A percentile compares a stretch with the other conserved stretches of the same genome.
phyloP scores from a whole-genome alignment of 2,888 invertebrate species.

The Acanthosoma haemorrhoidale region DNA sequence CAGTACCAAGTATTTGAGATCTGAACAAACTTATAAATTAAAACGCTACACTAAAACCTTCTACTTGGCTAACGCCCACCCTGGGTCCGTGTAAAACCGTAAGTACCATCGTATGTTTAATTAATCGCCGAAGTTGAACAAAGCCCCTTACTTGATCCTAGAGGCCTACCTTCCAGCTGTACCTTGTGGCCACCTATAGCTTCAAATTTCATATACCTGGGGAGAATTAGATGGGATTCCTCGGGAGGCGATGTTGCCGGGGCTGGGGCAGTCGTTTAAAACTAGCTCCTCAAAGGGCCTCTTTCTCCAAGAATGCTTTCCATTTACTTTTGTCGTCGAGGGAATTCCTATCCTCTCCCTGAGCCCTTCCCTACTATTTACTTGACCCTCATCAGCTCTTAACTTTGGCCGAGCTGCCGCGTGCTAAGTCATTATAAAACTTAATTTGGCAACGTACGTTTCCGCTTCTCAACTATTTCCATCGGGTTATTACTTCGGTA shows the following conservation, averaged over 20 bases:
- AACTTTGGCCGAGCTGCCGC: neutral
- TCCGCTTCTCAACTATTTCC: no score
- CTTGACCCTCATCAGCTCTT: neutral
- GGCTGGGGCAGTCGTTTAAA: neutral
- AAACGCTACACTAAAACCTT: no score
- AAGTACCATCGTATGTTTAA: no score
- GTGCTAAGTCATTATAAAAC: neutral
- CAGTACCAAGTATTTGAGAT: no score
- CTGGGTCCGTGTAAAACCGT: no score
- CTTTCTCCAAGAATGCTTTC: neutral
- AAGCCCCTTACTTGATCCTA: no score
- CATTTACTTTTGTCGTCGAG: neutral
- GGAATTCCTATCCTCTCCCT: neutral
- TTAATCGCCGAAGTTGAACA: no score
- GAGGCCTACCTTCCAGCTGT: no score
- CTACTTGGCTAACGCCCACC: no score
- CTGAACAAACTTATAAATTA: no score
- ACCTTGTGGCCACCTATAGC: neutral
- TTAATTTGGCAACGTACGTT: no score
- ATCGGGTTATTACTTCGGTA: no score
- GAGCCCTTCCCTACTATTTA: neutral
- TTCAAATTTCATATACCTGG: neutral
- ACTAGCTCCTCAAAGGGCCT: neutral
- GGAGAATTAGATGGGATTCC: neutral
- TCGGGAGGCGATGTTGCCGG: neutral